phyloP scores from a whole-genome alignment of 2,113 vertebrate genomes.

The Passer domesticus region DNA sequence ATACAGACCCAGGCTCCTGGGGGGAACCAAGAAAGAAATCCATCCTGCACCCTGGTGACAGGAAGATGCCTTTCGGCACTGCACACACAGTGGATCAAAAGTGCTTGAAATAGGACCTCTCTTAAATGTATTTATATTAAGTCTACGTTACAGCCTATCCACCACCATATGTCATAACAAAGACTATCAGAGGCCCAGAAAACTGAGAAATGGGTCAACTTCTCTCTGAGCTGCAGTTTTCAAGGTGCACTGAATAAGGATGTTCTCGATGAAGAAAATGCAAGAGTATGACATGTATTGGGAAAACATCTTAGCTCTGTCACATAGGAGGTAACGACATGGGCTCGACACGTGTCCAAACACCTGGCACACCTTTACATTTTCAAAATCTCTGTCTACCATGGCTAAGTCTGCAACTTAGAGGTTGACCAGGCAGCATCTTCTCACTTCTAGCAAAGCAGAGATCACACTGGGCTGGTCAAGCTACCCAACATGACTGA shows the following conservation, averaged over 20 bases:
- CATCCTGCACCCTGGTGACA: slow-evolving; percentile 18
- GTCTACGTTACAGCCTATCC: neutral
- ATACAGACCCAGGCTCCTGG: neutral
- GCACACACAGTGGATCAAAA: neutral
- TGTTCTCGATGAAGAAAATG: neutral
- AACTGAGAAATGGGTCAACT: neutral
- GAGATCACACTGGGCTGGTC: neutral
- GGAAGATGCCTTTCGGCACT: neutral
- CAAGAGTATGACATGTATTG: rapidly evolving
- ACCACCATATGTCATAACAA: neutral
- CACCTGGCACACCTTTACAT: rapidly evolving
- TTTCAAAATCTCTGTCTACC: neutral
- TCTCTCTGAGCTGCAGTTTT: neutral
- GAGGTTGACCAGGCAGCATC: neutral
- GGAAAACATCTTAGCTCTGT: neutral
- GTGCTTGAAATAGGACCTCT: neutral
- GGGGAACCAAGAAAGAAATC: neutral
- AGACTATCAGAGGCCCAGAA: neutral
- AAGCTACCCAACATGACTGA: rapidly evolving
- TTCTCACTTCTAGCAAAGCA: neutral
- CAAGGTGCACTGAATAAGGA: neutral
- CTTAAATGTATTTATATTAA: neutral
- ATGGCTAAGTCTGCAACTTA: neutral
- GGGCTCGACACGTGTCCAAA: neutral
- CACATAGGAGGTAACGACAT: neutral